These are phyloP conservation scores for Palythoa grandiflora DNA, from an alignment of 92 coral and sea anemone species.

Conservation along the genomic window DNA sequence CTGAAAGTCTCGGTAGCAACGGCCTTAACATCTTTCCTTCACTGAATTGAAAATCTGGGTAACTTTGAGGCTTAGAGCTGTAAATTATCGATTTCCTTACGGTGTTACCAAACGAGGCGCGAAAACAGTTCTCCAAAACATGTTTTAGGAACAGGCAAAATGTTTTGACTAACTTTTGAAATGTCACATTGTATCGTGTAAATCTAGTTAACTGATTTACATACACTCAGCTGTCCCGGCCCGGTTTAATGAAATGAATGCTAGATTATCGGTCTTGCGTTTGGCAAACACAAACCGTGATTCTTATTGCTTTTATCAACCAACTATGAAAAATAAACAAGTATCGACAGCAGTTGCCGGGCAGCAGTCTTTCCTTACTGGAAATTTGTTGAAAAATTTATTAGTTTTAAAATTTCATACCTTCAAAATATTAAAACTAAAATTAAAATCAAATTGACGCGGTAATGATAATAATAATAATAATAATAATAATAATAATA, in stretches of 20 bases:
- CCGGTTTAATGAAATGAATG: not conserved
- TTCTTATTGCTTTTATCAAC: not conserved
- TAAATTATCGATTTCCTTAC: not conserved
- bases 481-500: too few relatives aligned
- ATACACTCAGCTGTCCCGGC: not conserved
- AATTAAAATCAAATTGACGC: not conserved
- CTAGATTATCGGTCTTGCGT: not conserved
- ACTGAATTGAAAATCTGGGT: not conserved
- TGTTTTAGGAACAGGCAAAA: not conserved
- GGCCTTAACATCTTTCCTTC: not conserved
- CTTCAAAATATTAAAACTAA: not conserved
- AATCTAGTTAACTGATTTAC: not conserved
- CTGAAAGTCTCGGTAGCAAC: slow-evolving; percentile 23
- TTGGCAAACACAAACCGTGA: not conserved
- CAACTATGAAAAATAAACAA: not conserved
- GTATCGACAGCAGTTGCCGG: not conserved
- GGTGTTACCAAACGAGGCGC: not conserved
- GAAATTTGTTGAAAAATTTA: not conserved
- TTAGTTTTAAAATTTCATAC: too few relatives aligned
- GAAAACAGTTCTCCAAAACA: not conserved
- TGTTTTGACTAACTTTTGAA: not conserved
- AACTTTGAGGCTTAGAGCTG: not conserved
- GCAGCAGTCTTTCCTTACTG: not conserved
- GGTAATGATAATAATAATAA: not conserved
- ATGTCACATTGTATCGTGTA: not conserved